phyloP scores from a whole-genome alignment of 2,797 vertebrate genomes.

The Stomatorhinus walkeri region DNA sequence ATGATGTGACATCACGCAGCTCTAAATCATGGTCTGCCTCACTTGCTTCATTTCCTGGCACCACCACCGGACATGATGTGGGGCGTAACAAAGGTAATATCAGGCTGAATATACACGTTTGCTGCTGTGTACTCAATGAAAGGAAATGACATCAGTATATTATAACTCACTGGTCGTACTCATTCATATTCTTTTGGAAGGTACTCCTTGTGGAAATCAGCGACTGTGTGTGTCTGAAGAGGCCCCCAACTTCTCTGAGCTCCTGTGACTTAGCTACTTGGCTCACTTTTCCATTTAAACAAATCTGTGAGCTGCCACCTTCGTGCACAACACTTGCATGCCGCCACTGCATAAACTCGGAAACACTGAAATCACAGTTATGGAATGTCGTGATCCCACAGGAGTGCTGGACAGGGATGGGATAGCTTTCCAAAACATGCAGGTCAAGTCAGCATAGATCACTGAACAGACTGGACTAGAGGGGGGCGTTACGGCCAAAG shows the following conservation, averaged over 20 bases:
- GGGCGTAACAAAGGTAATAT: background rate
- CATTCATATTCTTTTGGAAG: background rate
- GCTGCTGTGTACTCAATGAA: background rate
- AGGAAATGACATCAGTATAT: background rate
- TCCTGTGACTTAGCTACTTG: background rate
- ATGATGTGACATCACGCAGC: background rate
- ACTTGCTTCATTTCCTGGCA: background rate
- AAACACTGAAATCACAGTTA: background rate
- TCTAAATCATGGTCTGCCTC: background rate
- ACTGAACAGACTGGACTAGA: background rate
- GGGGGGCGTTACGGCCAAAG: background rate
- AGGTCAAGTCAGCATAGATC: background rate
- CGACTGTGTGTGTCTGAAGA: background rate
- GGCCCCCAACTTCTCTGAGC: background rate
- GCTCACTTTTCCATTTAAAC: background rate
- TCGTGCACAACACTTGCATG: background rate
- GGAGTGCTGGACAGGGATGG: background rate
- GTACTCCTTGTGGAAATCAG: background rate
- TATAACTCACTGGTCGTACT: background rate
- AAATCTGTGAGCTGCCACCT: background rate
- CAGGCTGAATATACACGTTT: background rate
- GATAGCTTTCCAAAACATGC: background rate
- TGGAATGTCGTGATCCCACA: background rate
- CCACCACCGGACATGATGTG: background rate
- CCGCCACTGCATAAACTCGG: background rate